Evolutionary conservation across 2,113 vertebrate species (phyloP).

Genomic region (Azemiops feae): DNA sequence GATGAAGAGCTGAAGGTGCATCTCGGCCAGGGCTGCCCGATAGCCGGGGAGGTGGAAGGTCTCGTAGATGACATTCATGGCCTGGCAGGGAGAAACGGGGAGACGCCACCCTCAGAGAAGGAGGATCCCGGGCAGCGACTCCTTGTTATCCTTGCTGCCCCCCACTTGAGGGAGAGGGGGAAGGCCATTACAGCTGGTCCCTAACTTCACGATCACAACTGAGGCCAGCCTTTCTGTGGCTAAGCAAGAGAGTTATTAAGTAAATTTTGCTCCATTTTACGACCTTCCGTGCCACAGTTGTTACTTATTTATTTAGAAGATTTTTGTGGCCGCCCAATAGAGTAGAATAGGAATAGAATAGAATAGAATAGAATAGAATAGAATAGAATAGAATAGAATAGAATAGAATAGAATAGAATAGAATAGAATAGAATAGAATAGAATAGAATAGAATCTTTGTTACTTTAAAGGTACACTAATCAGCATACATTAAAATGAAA

Average conservation of each 20-base stretch:
- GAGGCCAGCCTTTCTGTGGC: neutral
- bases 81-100: neutral
- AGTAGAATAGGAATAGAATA: too few relatives aligned
- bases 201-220: neutral
- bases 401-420: too few relatives aligned
- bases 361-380: too few relatives aligned
- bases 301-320: neutral
- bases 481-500: too few relatives aligned
- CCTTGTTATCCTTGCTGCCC: neutral
- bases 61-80: constrained; percentile 24
- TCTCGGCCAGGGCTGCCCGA: neutral
- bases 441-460: too few relatives aligned
- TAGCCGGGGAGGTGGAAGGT: constrained; percentile 1
- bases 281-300: neutral
- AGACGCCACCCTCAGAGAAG: neutral
- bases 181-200: neutral
- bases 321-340: too few relatives aligned
- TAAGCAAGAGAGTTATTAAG: neutral
- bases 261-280: neutral
- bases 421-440: too few relatives aligned
- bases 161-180: neutral
- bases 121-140: neutral
- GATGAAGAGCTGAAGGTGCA: constrained; percentile 19
- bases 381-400: too few relatives aligned
- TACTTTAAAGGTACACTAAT: too few relatives aligned